Conservation (phyloP, 2,888 invertebrate species). For the Malacosoma neustria region DNA sequence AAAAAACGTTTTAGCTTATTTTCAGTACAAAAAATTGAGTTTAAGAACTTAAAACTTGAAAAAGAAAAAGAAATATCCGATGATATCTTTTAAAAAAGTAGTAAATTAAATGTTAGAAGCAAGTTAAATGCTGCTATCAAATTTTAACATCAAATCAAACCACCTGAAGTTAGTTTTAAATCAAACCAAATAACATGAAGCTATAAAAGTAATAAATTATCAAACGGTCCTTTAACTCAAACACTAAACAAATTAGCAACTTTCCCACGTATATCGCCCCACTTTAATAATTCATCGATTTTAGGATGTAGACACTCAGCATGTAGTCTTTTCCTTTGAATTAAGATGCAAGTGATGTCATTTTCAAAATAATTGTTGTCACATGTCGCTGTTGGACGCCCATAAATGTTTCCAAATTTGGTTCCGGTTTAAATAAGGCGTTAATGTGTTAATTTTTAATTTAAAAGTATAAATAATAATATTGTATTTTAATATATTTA, state of each 20-base stretch:
- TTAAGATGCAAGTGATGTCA: not conserved
- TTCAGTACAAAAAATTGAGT: too few relatives aligned
- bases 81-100: too few relatives aligned
- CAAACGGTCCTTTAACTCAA: not conserved
- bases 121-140: too few relatives aligned
- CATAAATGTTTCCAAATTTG: not conserved
- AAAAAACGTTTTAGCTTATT: too few relatives aligned
- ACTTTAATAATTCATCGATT: not conserved
- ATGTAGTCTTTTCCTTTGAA: not conserved
- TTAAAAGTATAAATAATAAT: too few relatives aligned
- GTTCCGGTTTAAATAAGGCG: not conserved
- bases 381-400: not conserved
- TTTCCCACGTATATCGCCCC: not conserved
- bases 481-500: too few relatives aligned
- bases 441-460: not conserved
- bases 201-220: not conserved
- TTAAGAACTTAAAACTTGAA: too few relatives aligned
- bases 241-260: not conserved
- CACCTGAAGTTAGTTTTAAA: too few relatives aligned
- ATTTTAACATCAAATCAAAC: too few relatives aligned
- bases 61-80: too few relatives aligned
- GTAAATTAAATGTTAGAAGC: too few relatives aligned
- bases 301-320: not conserved
- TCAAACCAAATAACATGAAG: too few relatives aligned
- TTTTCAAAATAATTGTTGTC: not conserved